Percentiles rank a stretch among this genome's conserved stretches.
Evolutionary conservation across 2,113 vertebrate genomes (phyloP).

Genomic region (Reinhardtius hippoglossoides): DNA sequence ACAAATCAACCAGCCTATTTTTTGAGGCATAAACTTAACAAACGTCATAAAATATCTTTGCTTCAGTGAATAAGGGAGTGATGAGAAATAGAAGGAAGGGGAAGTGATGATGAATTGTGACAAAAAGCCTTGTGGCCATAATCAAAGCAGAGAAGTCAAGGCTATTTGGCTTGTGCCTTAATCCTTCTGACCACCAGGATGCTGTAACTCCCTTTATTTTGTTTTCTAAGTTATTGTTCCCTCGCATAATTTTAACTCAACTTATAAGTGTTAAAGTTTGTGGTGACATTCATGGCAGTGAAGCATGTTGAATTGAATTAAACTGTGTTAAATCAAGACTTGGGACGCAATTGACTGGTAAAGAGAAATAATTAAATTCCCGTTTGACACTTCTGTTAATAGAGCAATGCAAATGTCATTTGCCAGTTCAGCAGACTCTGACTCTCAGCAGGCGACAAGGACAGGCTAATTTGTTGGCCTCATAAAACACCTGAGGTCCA

Average conservation of each 20-base stretch:
- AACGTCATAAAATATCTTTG: background rate
- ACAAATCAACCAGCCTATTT: background rate
- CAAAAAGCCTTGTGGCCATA: background rate
- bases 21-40: background rate
- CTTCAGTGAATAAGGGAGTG: background rate
- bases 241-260: background rate
- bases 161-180: background rate
- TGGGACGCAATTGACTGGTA: slow-evolving; percentile 28
- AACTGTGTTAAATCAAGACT: slow-evolving; percentile 25
- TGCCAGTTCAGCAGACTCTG: slow-evolving; percentile 79
- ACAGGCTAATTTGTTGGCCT: slow-evolving; percentile 72
- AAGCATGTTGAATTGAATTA: slow-evolving; percentile 38
- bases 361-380: slow-evolving; percentile 60
- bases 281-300: slow-evolving; percentile 32
- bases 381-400: slow-evolving; percentile 73
- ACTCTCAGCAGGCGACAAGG: slow-evolving; percentile 58
- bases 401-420: slow-evolving; percentile 79
- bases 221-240: background rate
- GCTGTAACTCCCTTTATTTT: background rate
- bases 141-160: background rate
- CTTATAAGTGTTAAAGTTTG: background rate
- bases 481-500: slow-evolving; percentile 66
- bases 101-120: background rate
- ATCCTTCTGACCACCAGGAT: background rate
- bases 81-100: background rate